Conservation (phyloP, 2,888 invertebrate species). For the Petrolisthes cinctipes region DNA sequence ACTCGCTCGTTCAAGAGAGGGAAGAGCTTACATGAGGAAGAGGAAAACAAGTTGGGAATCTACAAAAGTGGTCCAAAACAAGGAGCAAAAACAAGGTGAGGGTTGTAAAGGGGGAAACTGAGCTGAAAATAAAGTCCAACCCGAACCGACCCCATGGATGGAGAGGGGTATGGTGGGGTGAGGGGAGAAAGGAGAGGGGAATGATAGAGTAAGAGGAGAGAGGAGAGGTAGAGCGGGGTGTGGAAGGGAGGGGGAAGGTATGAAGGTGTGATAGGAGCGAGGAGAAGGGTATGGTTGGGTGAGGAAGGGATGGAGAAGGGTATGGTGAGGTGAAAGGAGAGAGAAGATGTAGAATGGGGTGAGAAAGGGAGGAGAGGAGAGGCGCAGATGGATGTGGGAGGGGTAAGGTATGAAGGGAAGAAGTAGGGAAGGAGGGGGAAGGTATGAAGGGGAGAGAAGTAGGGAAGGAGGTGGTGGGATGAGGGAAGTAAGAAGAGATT, state of each 20-base stretch:
- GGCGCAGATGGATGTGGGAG: background rate
- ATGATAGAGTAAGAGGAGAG: background rate
- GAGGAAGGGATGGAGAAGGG: background rate
- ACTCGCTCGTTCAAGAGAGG: too few relatives aligned
- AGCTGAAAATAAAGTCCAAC: too few relatives aligned
- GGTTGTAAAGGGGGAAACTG: too few relatives aligned
- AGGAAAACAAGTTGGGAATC: too few relatives aligned
- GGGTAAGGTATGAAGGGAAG: background rate
- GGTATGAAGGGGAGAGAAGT: background rate
- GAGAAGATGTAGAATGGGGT: background rate
- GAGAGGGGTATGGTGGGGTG: background rate
- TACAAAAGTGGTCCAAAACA: too few relatives aligned
- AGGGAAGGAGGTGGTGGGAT: background rate
- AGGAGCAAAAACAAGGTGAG: too few relatives aligned
- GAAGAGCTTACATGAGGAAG: too few relatives aligned
- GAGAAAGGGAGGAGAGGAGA: background rate
- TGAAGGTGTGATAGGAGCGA: background rate
- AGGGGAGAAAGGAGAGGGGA: background rate
- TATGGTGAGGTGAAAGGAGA: background rate
- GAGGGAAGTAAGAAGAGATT: background rate
- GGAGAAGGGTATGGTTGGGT: background rate
- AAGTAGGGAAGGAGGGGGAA: background rate
- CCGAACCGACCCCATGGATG: background rate
- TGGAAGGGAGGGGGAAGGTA: background rate
- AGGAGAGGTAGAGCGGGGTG: background rate